Evolutionary conservation across 2,113 vertebrate species (phyloP).

Genomic region (Poicephalus meyeri): DNA sequence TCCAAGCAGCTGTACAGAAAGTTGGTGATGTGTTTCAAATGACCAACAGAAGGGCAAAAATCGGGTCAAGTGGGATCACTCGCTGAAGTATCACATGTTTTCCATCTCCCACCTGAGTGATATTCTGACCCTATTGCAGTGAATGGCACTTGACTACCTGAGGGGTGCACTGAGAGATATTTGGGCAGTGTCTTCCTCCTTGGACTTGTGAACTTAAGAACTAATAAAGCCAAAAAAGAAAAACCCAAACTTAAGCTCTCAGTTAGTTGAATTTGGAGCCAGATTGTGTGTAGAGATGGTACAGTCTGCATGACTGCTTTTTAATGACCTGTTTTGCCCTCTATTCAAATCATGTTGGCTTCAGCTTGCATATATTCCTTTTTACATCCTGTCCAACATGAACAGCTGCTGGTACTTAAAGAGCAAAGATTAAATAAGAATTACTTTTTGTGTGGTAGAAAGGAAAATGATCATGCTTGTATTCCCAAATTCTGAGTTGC

Average conservation of each 20-base stretch:
- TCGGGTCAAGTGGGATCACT: neutral
- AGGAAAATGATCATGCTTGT: neutral
- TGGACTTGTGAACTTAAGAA: neutral
- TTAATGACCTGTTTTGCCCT: neutral
- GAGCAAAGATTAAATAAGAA: neutral
- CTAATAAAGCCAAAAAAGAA: neutral
- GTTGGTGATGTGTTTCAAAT: neutral
- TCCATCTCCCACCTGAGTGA: neutral
- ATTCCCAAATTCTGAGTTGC: neutral
- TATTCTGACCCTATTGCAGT: neutral
- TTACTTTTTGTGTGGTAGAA: neutral
- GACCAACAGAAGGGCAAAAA: neutral
- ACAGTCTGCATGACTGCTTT: neutral
- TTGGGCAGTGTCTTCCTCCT: neutral
- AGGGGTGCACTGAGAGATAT: neutral
- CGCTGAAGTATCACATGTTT: neutral
- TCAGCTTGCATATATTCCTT: neutral
- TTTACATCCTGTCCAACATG: neutral
- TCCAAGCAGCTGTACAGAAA: neutral
- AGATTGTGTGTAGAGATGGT: neutral
- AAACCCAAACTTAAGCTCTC: neutral
- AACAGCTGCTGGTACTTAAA: slow-evolving; percentile 1
- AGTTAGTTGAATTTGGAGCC: neutral
- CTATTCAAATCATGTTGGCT: neutral
- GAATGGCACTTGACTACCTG: neutral